phyloP scores from a whole-genome alignment of 1,140 invertebrate genomes.

The Aporrectodea caliginosa region DNA sequence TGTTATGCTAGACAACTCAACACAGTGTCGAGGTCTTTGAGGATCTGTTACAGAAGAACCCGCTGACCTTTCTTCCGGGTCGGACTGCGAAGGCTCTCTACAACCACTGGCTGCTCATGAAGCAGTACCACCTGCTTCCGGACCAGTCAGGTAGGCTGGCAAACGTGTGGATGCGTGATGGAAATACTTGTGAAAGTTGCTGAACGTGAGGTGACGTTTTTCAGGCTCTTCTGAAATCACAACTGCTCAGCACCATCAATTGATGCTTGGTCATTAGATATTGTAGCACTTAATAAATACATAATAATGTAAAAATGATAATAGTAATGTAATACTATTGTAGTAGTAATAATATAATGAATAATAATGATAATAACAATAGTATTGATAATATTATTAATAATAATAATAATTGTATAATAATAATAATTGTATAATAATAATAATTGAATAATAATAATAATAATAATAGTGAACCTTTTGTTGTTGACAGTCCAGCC shows the following conservation, averaged over 20 bases:
- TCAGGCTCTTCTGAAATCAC: not conserved
- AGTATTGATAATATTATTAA: not conserved
- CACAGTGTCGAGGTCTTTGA: slow-evolving; percentile 77
- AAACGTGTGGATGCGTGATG: too few species aligned
- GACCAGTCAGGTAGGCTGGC: slow-evolving; percentile 73
- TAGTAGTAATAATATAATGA: not conserved
- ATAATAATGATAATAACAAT: not conserved
- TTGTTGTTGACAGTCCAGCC: slow-evolving; percentile 51
- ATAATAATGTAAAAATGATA: not conserved
- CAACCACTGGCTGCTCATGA: slow-evolving; percentile 86
- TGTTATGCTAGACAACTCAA: slow-evolving; percentile 56
- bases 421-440: too few species aligned
- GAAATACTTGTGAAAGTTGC: too few species aligned
- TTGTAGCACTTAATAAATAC: too few species aligned
- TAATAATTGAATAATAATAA: too few species aligned
- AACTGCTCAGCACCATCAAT: too few species aligned
- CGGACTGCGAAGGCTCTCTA: slow-evolving; percentile 80
- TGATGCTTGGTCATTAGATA: too few species aligned
- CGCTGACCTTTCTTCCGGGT: slow-evolving; percentile 74
- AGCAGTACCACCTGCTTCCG: slow-evolving; percentile 85
- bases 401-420: not conserved
- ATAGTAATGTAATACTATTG: not conserved
- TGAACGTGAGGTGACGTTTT: too few species aligned
- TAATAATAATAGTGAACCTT: not conserved
- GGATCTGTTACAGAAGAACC: slow-evolving; percentile 68